phyloP scores from a whole-genome alignment of 2,797 vertebrate genomes.

The Parauchenoglanis ngamensis region DNA sequence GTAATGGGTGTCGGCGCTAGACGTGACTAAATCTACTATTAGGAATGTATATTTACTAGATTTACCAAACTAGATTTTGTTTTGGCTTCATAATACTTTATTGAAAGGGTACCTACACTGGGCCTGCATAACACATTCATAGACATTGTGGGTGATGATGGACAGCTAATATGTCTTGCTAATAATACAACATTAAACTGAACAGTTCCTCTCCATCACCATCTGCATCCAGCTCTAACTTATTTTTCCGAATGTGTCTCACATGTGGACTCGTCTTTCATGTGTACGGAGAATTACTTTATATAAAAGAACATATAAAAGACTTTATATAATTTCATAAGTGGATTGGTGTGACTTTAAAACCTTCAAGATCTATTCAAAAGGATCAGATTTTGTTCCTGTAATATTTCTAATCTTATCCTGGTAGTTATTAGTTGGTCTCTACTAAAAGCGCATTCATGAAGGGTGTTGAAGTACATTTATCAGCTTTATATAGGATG shows the following conservation, averaged over 20 bases:
- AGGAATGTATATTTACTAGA: background rate
- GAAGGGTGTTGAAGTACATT: background rate
- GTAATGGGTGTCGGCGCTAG: background rate
- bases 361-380: background rate
- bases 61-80: background rate
- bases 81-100: background rate
- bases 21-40: background rate
- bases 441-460: background rate
- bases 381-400: background rate
- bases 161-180: no score
- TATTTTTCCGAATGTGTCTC: no score
- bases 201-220: no score
- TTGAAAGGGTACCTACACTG: background rate
- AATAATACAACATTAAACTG: no score
- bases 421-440: background rate
- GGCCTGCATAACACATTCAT: background rate
- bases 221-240: no score
- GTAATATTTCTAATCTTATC: background rate
- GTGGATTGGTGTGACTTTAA: no score
- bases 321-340: no score
- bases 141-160: background rate
- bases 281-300: no score
- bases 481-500: background rate
- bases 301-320: no score
- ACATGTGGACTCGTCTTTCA: no score